Evolutionary conservation across 2,888 invertebrate species (phyloP).

Genomic region (Perizoma affinitatum): DNA sequence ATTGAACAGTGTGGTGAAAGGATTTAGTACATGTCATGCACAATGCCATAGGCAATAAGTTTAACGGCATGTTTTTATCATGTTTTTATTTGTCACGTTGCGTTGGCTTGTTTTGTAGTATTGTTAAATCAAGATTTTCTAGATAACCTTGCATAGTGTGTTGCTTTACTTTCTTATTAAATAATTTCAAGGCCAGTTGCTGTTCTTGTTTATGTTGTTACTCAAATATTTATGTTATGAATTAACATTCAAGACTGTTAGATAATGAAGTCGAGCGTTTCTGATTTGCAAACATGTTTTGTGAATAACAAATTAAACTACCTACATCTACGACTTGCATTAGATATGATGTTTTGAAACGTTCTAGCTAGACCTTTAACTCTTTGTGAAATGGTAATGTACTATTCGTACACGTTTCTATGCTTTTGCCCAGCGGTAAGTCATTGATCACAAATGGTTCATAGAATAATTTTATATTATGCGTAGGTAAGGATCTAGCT

Average conservation of each 20-base stretch:
- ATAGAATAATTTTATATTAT: too few relatives aligned
- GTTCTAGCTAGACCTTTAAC: conserved; percentile 13
- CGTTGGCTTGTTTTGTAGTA: conserved; percentile 1
- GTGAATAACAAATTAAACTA: conserved; percentile 10
- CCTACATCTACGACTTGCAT: too few relatives aligned
- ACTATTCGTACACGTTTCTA: neutral
- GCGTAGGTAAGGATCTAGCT: too few relatives aligned
- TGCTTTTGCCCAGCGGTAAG: conserved; percentile 1
- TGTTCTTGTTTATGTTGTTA: conserved; percentile 15
- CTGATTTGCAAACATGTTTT: conserved; percentile 19
- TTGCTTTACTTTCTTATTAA: conserved; percentile 10
- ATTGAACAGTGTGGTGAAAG: too few relatives aligned
- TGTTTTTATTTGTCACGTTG: conserved; percentile 3
- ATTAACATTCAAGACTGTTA: conserved; percentile 8
- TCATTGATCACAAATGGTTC: too few relatives aligned
- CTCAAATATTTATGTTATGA: conserved; percentile 20
- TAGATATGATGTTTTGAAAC: conserved; percentile 4
- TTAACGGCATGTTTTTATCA: neutral
- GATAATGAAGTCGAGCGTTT: conserved; percentile 9
- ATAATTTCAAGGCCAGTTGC: conserved; percentile 19
- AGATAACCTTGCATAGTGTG: conserved; percentile 10
- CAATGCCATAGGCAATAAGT: neutral
- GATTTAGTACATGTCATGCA: neutral
- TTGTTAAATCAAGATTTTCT: conserved; percentile 8
- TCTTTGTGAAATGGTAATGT: conserved; percentile 10